Base-by-base conservation (phyloP, 2,797 vertebrate genomes). In the Falco rusticolus region DNA sequence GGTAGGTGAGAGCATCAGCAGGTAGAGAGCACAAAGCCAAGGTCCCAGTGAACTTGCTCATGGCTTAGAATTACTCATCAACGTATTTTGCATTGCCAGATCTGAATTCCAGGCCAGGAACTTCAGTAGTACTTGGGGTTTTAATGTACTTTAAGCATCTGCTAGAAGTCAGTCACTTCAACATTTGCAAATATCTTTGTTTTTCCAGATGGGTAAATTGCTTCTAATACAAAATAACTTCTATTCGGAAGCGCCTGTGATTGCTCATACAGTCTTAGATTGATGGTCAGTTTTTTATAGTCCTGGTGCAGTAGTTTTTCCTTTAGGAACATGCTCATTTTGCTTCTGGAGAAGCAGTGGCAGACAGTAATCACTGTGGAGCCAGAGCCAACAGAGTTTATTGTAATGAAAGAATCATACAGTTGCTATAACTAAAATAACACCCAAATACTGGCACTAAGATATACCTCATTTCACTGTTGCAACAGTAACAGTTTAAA, bases 121-220 rank as follows among this genome's bases (percentile, higher is more conserved):
- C 57, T 65, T 70, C 81, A 76, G 51, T 90, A 95, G 51, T 16
- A 41, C 33, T 18, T 37, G 31, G 17, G 47, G 24, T 87, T 94
- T 94, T 72, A 84, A 93, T 70, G 92, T 92, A 78, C 74, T 76
- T 82, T 33, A 26, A 90, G 84, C 84, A 85, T 87, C 90, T 74
- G 81, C 71, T 82, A n/a, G 43, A 80, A 96, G 81, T 68, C 81
- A 93, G 61, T 50, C 82, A 10, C 53, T 95, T 86, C 63, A 47
- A 50, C 78, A 75, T 91, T 84, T 93, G 75, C 54, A 43, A 75
- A 33, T 6, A 87, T 87, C 95, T 97, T 94, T 95, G 89, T 95
- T 95, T 84, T 69, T 92, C 92, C 92, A 96, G 87, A 95, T 95
- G 94, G 84, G 93, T 93, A 94, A 92, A 95, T 87, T 89, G 76